Base-by-base conservation (phyloP, 1,140 invertebrate genomes). In the Dinothrombium tinctorium region DNA sequence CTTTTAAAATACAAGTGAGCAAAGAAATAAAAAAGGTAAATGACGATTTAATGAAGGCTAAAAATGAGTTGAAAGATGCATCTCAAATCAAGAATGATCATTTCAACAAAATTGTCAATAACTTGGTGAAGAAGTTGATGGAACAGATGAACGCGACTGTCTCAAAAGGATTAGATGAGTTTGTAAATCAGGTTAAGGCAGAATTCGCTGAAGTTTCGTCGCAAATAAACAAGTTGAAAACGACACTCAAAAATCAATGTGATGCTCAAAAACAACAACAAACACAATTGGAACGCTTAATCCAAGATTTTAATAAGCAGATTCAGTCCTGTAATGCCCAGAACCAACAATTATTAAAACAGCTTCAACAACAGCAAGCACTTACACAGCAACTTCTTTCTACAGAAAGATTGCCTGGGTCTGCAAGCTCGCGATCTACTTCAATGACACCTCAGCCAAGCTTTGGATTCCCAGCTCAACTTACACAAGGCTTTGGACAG, bases 151-250 rank as follows among this genome's bases (percentile, higher is more conserved):
- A 38, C 17, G 11, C n/a, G 26, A 26, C 20, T 8, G 15, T 38
- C 11, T 2, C 37, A 11, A 38, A 38, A 38, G 37, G 37, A 25
- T 26, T 38, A 14, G 37, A 26, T 19, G 37, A 38, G 14, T 38
- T 38, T 15, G 17, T 38, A 24, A 4, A 9, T 9, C 37, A 38
- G 19, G 26, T 38, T n/a, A 21, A 21, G 20, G 11, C 12, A 4
- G 37, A 38, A 38, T 15, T 38, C 4, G 19, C 22, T 25, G 17
- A 21, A 38, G 17, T 21, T 15, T 7, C 20, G 4, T 26, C 24
- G 14, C 15, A n/a, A 4, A 12, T 38, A 8, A 38, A 38, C 14
- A 4, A 25, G 17, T 36, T 12, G 24, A 7, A 25, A 25, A 26
- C n/a, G n/a, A 9, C 17, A 3, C 9, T 38, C 19, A 25, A 15